Base-by-base conservation (phyloP, 2,113 vertebrate species). In the Cairina moschata region DNA sequence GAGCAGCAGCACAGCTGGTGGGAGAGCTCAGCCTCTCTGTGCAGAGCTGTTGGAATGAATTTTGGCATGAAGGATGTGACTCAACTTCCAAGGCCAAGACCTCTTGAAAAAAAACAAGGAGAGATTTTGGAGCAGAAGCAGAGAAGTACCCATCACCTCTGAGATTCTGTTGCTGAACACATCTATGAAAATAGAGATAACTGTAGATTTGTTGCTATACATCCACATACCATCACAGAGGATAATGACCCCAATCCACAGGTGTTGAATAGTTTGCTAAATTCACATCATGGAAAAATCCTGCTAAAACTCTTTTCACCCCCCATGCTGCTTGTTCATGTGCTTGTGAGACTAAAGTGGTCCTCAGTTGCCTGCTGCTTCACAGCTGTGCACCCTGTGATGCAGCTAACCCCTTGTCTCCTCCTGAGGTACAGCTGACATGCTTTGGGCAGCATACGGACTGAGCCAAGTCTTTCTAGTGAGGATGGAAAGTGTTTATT, bases 201-300 rank as follows among this genome's bases (percentile, higher is more conserved):
- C 16, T 1, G 0, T 5, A 36, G 69, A 8, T 65, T 58, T 56
- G 11, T 12, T 81, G 13, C 28, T 83, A 31, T 0, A 0, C 17
- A 60, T 28, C 32, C 42, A 8, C 7, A 20, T 17, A 14, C 7
- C 60, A 23, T n/a, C 71, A 48, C 2, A 4, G 3, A 12, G 48
- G 12, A 13, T 3, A 20, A 36, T 23, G 32, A 52, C 9, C 17
- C 4, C 0, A 0, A 2, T 8, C 40, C 28, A 7, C 11, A 46
- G n/a, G 6, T 26, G 17, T 55, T 86, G 22, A 21, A 44, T 29
- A 42, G 25, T 2, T 6, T 46, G 8, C 13, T 75, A 52, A 91
- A 55, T 17, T 52, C 26, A n/a, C 5, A 14, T 13, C 63, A 73
- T 44, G 28, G 21, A 8, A 52, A 73, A 83, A n/a, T 7, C 15